Evolutionary conservation across 2,888 invertebrate genomes (phyloP), one percentile per base, ranked within the genome.

Genomic region (Lysandra coridon): DNA sequence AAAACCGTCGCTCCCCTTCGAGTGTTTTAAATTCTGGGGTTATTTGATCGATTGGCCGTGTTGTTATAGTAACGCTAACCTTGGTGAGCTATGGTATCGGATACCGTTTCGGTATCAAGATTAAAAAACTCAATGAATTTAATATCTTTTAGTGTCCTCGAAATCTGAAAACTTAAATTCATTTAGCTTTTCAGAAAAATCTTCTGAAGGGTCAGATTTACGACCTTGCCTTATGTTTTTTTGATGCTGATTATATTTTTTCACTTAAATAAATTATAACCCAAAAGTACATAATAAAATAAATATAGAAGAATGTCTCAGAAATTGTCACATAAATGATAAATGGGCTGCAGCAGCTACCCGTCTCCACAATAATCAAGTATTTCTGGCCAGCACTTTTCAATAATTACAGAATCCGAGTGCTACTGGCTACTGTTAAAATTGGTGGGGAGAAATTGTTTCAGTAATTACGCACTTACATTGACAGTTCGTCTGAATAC

Each of bases 401-500:
- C 14, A 75, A 53, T 75, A 75, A 57, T 76, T 76, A 57, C 53
- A 76, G 33, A 30, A 30, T 12, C 44, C 23, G 75, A 75, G 53
- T 76, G 76, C 76, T 57, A 76, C 76, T 76, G 76, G 69, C 69
- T 69, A 69, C 53, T 57, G 57, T 76, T 76, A 17, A 33, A 49
- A 57, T 53, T 57, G 12, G 49, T 53, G 57, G 23, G 23, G 53
- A 30, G 49, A 57, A 76, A 76, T 76, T 33, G 76, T 30, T 53
- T 30, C 76, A 44, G 44, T 75, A 75, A 75, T 75, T 75, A 75
- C 74, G 74, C 49, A 75, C 23, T 75, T 44, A 75, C 49, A 76
- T 49, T 57, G 76, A 53, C 76, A 44, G 74, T 40, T 44, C 53
- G 33, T 53, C 23, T 33, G 76, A 30, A 53, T 23, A 76, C 49